phyloP scores from a whole-genome alignment of 2,113 vertebrate genomes.

The Phalacrocorax aristotelis region DNA sequence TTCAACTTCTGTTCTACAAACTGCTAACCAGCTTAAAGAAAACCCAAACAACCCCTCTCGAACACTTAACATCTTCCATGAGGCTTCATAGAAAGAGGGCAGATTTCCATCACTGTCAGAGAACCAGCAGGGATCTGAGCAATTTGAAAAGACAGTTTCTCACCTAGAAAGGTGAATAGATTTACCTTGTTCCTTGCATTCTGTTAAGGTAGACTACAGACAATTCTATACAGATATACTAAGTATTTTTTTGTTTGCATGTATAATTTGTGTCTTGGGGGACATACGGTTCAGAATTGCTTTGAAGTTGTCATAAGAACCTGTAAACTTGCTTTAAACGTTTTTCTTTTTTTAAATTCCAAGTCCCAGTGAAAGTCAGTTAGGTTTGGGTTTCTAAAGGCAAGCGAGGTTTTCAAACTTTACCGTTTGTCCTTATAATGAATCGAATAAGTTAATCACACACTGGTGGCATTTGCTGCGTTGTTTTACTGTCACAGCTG shows the following conservation, averaged over 20 bases:
- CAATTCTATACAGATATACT: background rate
- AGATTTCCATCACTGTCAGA: background rate
- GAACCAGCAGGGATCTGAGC: background rate
- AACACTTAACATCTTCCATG: background rate
- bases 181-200: background rate
- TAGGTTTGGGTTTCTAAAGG: background rate
- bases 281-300: background rate
- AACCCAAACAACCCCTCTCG: background rate
- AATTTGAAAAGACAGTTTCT: background rate
- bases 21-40: background rate
- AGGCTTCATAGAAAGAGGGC: background rate
- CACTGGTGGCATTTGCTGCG: background rate
- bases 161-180: background rate
- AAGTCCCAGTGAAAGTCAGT: background rate
- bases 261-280: background rate
- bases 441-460: background rate
- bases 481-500: background rate
- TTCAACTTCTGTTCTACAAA: background rate
- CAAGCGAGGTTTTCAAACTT: background rate
- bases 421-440: background rate
- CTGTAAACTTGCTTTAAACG: background rate
- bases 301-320: background rate
- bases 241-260: background rate
- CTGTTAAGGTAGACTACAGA: background rate
- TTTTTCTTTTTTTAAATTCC: background rate